Evolutionary conservation across 1,140 invertebrate genomes (phyloP), one percentile per base, ranked within the genome.

Genomic region (Neodiprion pinetum): DNA sequence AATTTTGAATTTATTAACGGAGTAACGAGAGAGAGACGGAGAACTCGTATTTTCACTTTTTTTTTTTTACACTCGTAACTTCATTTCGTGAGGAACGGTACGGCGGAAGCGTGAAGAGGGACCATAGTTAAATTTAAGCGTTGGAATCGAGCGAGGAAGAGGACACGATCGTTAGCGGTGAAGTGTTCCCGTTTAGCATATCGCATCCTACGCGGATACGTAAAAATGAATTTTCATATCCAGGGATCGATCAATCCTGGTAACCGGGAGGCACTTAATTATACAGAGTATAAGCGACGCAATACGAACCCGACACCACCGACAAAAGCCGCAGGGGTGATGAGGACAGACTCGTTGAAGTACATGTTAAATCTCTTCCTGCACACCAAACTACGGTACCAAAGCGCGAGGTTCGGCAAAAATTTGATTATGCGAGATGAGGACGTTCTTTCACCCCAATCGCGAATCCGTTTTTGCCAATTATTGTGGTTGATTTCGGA

Each of bases 291-390:
- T 61, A 86, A 83, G 82, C 84, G 48, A 79, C 80, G 73, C 77
- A 80, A 68, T 61, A 67, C 72, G 49, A 75, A 78, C 70, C 82
- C 81, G 40, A 78, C 70, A 74, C 78, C 79, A 48, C 82, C 81
- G 74, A 85, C 77, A 80, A 86, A 88, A 61, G 86, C 81, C 74
- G 78, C 82, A 86, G 87, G 84, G 40, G 78, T 79, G 71, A 80
- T 76, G 78, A 85, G 66, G 77, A 75, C 67, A 74, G 80, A 88
- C 73, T 82, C 80, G 78, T 88, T 88, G 76, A 76, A 80, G 77
- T 80, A 82, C 82, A 86, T 86, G 53, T 61, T 61, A 61, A 12
- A 61, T 40, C 28, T 40, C 28, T 40, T 40, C 28, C 28, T 40
- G 28, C 28, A 40, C 28, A 40, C 28, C 28, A 40, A 40, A 5